Evolutionary conservation across 1,140 invertebrate genomes (phyloP), one percentile per base, ranked within the genome.

Genomic region (Zaprionus davidi): DNA sequence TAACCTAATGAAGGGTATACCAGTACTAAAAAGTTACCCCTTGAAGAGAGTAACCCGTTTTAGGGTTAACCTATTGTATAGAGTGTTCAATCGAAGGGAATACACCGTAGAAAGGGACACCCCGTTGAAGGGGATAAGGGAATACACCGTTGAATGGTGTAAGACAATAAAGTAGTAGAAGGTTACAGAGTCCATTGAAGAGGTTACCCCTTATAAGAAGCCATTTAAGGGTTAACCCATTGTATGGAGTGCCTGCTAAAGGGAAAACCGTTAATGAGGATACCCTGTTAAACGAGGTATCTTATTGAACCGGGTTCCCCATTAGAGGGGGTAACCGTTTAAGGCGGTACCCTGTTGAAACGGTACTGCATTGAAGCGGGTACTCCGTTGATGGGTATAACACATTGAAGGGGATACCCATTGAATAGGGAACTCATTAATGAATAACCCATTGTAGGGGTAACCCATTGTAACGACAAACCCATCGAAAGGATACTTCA

Each of bases 251-350:
- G 0, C 28, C 7, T 3, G 7, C 3, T 11, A 11, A 31, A 11
- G 36, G 36, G 4, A 15, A 5, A 38, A 38, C 36, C 6, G 6
- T 28, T 9, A 9, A 31, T 11, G 28, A 2, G 31, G 3, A 34
- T 31, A 31, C 28, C 7, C 9, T 7, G 9, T 31, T 41, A 15
- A 13, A 15, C 13, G 15, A 41, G 13, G 13, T 41, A 41, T 2
- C 0, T 2, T 15, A 5, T 17, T 17, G n/a, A 44, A 17, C 1
- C 0, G n/a, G 1, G 7, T 44, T 9, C n/a, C 2, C 0, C n/a
- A 6, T 17, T 41, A 5, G 0, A n/a, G 2, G 1, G 0, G 2
- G 41, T n/a, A 44, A 5, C 41, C n/a, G 15, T n/a, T 41, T 0
- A 41, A 41, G 15, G 15, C 1, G 38, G 13, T 15, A 41, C 38